Conservation (phyloP, 1,140 invertebrate genomes). For the Pseudomyrmex flavicornis region DNA sequence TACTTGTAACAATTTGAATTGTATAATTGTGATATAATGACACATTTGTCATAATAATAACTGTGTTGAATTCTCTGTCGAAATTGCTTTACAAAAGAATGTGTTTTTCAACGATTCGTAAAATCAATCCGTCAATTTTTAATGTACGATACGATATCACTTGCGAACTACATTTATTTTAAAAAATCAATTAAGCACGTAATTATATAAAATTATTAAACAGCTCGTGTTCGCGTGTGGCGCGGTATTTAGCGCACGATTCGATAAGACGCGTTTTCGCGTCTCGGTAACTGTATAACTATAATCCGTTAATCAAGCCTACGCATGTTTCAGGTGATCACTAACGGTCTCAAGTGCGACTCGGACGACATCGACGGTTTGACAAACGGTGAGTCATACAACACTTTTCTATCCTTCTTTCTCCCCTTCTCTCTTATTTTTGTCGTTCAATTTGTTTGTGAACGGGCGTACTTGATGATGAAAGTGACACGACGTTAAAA, state of each 20-base stretch:
- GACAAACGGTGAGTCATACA: slow-evolving; percentile 78
- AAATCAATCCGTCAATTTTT: too few relatives aligned
- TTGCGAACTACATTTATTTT: too few relatives aligned
- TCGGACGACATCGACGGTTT: slow-evolving; percentile 75
- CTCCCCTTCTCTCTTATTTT: neutral
- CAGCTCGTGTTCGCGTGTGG: too few relatives aligned
- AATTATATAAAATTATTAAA: too few relatives aligned
- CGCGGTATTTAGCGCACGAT: neutral
- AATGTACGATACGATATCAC: too few relatives aligned
- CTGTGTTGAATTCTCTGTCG: too few relatives aligned
- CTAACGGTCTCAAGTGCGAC: slow-evolving; percentile 76
- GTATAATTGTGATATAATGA: neutral
- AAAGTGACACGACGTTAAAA: slow-evolving; percentile 44
- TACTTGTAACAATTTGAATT: neutral
- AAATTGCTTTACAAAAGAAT: too few relatives aligned
- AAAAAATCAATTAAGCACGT: too few relatives aligned
- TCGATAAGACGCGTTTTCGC: neutral
- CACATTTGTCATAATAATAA: too few relatives aligned
- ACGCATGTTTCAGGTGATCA: slow-evolving; percentile 78
- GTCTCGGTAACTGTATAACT: slow-evolving; percentile 44
- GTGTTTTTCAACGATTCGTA: too few relatives aligned
- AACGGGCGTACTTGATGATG: slow-evolving; percentile 51
- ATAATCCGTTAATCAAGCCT: slow-evolving; percentile 50
- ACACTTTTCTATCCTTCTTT: slow-evolving; percentile 1
- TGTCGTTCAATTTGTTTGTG: slow-evolving; percentile 22